These are phyloP conservation scores for Platycercus adscitus DNA, from an alignment of 2,113 vertebrate species.

Conservation along the genomic window DNA sequence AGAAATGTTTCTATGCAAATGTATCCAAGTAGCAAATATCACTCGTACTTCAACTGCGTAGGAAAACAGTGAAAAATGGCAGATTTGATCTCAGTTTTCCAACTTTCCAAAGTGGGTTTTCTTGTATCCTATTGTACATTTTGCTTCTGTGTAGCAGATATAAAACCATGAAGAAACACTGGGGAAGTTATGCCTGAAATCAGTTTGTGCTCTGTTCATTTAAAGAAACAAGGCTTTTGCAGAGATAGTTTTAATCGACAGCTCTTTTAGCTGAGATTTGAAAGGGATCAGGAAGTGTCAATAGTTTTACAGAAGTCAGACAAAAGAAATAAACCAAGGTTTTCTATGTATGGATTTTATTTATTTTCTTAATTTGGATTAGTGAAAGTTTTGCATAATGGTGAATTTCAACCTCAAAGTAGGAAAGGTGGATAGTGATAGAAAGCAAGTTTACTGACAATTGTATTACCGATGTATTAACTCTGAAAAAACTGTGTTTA, in stretches of 20 bases:
- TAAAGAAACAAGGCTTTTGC: background rate
- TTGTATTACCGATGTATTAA: background rate
- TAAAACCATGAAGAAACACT: background rate
- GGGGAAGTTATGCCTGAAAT: background rate
- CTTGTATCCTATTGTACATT: background rate
- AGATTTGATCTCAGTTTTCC: background rate
- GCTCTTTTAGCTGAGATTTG: background rate
- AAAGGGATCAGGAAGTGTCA: background rate
- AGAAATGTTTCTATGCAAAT: background rate
- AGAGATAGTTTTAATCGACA: background rate
- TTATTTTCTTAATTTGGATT: background rate
- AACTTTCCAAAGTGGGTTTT: background rate
- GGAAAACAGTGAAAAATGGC: background rate
- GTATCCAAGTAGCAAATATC: background rate
- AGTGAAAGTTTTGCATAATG: background rate
- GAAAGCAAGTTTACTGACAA: background rate
- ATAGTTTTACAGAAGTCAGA: background rate
- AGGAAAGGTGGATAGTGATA: background rate
- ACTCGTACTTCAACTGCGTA: background rate
- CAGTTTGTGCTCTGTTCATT: background rate
- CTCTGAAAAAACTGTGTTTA: background rate
- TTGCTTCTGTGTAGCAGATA: background rate
- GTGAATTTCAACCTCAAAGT: background rate
- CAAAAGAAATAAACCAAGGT: background rate
- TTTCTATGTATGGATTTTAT: background rate